Percentiles rank a stretch among this genome's conserved stretches.
These are phyloP conservation scores for Temnothorax rugatulus DNA, from an alignment of 2,888 invertebrate genomes.

Conservation along the genomic window DNA sequence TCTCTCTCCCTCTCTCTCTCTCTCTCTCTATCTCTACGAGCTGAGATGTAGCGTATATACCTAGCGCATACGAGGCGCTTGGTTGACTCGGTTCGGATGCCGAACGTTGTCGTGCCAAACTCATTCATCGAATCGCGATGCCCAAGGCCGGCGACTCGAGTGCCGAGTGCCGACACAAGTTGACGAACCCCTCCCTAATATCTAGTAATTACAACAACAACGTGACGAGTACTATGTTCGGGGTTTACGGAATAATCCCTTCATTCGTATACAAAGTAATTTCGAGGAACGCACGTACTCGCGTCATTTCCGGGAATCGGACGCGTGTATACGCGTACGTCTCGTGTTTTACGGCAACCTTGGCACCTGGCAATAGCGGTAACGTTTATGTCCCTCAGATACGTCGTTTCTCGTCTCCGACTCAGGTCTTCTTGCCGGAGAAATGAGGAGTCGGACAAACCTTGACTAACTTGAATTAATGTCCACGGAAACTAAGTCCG, in stretches of 20 bases:
- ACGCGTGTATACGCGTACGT: background rate
- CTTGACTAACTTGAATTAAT: background rate
- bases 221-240: slow-evolving; percentile 9
- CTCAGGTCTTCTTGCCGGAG: background rate
- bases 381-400: background rate
- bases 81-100: background rate
- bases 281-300: background rate
- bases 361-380: background rate
- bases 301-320: slow-evolving; percentile 21
- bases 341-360: background rate
- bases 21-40: background rate
- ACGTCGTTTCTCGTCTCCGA: background rate
- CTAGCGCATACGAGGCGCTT: background rate
- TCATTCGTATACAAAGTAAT: slow-evolving; percentile 15
- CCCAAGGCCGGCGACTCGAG: slow-evolving; percentile 65
- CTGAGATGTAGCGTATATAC: background rate
- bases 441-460: background rate
- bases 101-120: slow-evolving; percentile 13
- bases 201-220: slow-evolving; percentile 53
- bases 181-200: slow-evolving; percentile 61
- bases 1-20: background rate
- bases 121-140: slow-evolving; percentile 57
- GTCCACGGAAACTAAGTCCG: too few relatives aligned
- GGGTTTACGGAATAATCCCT: slow-evolving; percentile 60
- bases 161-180: slow-evolving; percentile 48